Evolutionary conservation across 2,888 invertebrate species (phyloP), one percentile per base, ranked within the genome.

Genomic region (Drosophila colorata): DNA sequence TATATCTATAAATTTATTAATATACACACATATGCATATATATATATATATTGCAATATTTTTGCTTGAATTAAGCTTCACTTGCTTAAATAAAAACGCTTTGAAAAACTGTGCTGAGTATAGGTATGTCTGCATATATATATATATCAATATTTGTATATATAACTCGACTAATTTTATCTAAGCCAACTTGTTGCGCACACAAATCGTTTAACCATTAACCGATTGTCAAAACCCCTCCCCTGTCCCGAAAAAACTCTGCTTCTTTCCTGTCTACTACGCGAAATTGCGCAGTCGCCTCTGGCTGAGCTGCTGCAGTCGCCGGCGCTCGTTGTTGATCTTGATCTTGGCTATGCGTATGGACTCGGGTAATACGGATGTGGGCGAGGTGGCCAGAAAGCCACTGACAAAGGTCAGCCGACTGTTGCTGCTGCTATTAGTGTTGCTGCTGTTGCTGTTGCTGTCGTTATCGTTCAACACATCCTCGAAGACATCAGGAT

Each of bases 321-420:
- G 84, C 16, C 81, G 79, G 6, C 86, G 90, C 61, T 90, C 90
- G 44, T 88, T 85, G 70, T 91, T 89, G 48, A 91, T 90, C 80
- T 91, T 91, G 35, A 89, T 88, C 79, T 91, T 90, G 43, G 88
- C 91, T 48, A 91, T 81, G 48, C 89, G 89, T 65, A 91, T 88
- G 20, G 90, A 91, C 65, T 91, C 91, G 61, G 91, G 91, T 70
- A 91, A 61, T 14, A 74, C 77, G 40, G 88, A 75, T 37, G 91
- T 90, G 49, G 91, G 85, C 60, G 88, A 82, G 43, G 91, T 90
- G 65, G 91, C 88, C 68, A 91, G 69, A 70, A 90, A 91, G 23
- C 90, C 91, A 33, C 88, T 90, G 31, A 87, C 82, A 76, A 87
- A 83, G 18, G 87, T 90, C 13, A 90, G 68, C 11, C 88, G 88